Base-by-base conservation (phyloP, 1,140 invertebrate genomes). In the Pogonognathellus flavescens region DNA sequence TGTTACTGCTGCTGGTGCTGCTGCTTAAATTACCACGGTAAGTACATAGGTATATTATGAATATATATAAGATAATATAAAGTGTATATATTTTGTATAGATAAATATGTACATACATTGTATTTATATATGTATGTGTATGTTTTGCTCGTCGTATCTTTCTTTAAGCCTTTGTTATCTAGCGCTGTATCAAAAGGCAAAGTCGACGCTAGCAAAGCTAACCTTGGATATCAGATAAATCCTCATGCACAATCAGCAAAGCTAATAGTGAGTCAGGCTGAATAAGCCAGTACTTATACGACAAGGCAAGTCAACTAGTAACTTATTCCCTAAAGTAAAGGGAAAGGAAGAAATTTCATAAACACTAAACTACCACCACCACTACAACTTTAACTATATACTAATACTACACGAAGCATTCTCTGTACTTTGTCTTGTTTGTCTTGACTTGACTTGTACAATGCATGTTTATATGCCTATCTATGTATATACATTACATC, bases 181-280 rank as follows among this genome's bases (percentile, higher is more conserved):
- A 76, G 41, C 14, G 70, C 70, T 76, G 70, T 76, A 76, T 76
- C 70, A 50, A 76, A 76, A 76, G 70, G 31, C 70, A 50, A 70
- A 70, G 62, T 66, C 22, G 22, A 66, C 31, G 31, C 31, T 41
- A 41, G 31, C 31, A 66, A 25, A 25, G 70, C 70, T 31, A 76
- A 76, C 70, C 70, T 76, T 76, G 70, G 70, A 76, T 49, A 76
- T 76, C 70, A 76, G 41, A 41, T 76, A 76, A 76, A 76, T 76
- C 70, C 70, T 76, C 25, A 76, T 49, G 41, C 70, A 76, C 70
- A 76, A 76, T 76, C 70, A 76, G 70, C 70, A 76, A 76, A 76
- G 70, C 41, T 76, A 76, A 76, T 76, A 76, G 25, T 76, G 31
- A 76, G 70, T 76, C 70, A 76, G 49, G 70, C 70, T 76, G 70